These are phyloP conservation scores for Bufo gargarizans DNA, from an alignment of 2,113 vertebrate genomes.

Conservation along the genomic window DNA sequence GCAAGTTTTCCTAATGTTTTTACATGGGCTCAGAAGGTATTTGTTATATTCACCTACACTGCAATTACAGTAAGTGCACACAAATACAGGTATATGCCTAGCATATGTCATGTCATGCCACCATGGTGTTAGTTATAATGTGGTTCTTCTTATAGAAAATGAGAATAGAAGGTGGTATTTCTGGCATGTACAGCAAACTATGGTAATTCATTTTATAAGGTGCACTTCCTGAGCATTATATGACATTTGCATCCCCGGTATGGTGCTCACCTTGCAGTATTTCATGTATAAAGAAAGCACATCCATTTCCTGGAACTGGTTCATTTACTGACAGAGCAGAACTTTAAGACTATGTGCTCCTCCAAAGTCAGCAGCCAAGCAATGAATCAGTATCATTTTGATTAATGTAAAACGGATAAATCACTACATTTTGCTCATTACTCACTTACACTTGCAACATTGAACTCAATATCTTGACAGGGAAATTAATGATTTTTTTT, in stretches of 20 bases:
- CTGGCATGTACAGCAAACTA: background rate
- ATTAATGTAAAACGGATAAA: conserved; percentile 36
- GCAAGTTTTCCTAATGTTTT: background rate
- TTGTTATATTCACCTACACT: background rate
- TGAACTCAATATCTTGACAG: conserved; percentile 38
- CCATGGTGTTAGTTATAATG: background rate
- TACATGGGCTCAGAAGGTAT: background rate
- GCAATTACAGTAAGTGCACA: too few relatives aligned
- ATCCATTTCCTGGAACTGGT: conserved; percentile 7
- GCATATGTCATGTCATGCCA: background rate
- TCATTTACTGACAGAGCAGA: conserved; percentile 24
- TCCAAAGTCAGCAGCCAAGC: conserved; percentile 16
- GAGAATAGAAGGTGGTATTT: background rate
- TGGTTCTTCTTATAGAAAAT: background rate
- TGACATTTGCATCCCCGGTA: background rate
- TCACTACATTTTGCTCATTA: conserved; percentile 27
- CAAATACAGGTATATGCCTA: too few relatives aligned
- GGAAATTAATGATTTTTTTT: conserved; percentile 24
- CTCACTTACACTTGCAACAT: conserved; percentile 4
- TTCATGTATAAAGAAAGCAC: conserved; percentile 6
- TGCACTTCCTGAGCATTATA: background rate
- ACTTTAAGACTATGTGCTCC: background rate
- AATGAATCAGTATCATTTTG: conserved; percentile 30
- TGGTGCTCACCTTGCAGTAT: background rate
- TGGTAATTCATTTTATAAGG: background rate